phyloP scores from a whole-genome alignment of 2,888 invertebrate species.

The Erebia palarica region DNA sequence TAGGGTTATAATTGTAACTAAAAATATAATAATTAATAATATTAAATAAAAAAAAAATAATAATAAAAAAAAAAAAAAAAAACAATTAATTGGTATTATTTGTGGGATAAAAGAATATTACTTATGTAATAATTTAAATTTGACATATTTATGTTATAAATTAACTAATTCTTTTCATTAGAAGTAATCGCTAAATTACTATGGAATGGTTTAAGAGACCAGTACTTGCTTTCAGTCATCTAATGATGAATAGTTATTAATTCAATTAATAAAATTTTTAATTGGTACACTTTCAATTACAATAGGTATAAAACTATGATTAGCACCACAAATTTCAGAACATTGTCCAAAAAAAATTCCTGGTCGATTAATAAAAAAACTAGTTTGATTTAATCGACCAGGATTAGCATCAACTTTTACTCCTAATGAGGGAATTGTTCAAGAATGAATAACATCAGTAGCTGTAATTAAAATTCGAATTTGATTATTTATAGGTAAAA shows the following conservation, averaged over 20 bases:
- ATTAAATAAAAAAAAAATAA: conserved; percentile 75
- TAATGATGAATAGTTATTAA: conserved; percentile 75
- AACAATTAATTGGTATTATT: conserved; percentile 84
- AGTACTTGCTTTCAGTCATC: conserved; percentile 87
- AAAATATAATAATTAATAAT: conserved; percentile 77
- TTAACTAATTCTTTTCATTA: conserved; percentile 85
- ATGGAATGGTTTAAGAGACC: conserved; percentile 87
- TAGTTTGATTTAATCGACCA: conserved; percentile 75
- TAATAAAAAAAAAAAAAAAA: conserved; percentile 69
- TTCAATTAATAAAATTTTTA: conserved; percentile 77
- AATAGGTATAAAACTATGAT: conserved; percentile 89
- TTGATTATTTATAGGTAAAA: conserved; percentile 83
- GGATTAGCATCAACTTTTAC: conserved; percentile 86
- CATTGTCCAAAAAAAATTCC: conserved; percentile 89
- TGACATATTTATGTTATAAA: conserved; percentile 84
- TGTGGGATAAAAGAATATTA: conserved; percentile 87
- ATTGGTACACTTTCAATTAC: conserved; percentile 82
- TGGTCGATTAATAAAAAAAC: conserved; percentile 84
- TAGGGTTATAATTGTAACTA: conserved; percentile 53
- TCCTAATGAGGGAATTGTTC: conserved; percentile 84
- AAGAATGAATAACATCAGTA: conserved; percentile 86
- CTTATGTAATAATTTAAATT: conserved; percentile 83
- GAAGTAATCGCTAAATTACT: conserved; percentile 84
- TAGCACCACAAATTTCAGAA: conserved; percentile 91
- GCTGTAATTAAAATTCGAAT: conserved; percentile 85